Base-by-base conservation (phyloP, 2,797 vertebrate species). In the Australoheros facetus region DNA sequence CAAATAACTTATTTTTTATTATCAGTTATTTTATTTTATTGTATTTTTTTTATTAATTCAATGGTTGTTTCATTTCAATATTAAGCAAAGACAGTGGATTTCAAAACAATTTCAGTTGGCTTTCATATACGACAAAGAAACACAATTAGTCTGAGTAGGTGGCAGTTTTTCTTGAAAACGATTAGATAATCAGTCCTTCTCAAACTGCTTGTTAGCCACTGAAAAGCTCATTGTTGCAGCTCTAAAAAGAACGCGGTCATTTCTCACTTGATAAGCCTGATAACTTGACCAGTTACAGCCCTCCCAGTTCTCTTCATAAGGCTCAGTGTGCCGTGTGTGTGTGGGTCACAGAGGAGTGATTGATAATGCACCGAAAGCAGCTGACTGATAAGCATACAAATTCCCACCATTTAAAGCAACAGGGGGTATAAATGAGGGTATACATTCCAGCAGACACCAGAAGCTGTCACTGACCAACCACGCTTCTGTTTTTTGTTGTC, bases 261-360 rank as follows among this genome's bases (percentile, higher is more conserved):
- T 71, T 23, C 30, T 5, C 8, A 9, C 1, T 12, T 62, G 17
- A 71, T 23, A 21, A 21, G 7, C 12, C 34, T 32, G 3, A 56
- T 23, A 13, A 17, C 23, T 32, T 11, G 23, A 21, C 11, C 19
- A 17, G 21, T 53, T 69, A 5, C 71, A 69, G 54, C 10, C 53
- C 11, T 32, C 34, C 5, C 28, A 21, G n/a, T 5, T 28, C 8
- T 2, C 56, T 71, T 71, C 7, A 56, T 21, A 53, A 1, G 57
- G 28, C 37, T 54, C 45, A 14, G 19, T 14, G 4, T 26, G 56
- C 64, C 21, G 37, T 32, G 21, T 71, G 60, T 14, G 48, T 32
- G 64, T 78, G 80, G 85, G 37, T 77, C 83, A 83, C 62, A 45
- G 71, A 78, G 23, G 21, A 83, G 58, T 28, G 69, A 71, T 55